phyloP scores from a whole-genome alignment of 2,113 vertebrate genomes.

The Erinaceus europaeus region DNA sequence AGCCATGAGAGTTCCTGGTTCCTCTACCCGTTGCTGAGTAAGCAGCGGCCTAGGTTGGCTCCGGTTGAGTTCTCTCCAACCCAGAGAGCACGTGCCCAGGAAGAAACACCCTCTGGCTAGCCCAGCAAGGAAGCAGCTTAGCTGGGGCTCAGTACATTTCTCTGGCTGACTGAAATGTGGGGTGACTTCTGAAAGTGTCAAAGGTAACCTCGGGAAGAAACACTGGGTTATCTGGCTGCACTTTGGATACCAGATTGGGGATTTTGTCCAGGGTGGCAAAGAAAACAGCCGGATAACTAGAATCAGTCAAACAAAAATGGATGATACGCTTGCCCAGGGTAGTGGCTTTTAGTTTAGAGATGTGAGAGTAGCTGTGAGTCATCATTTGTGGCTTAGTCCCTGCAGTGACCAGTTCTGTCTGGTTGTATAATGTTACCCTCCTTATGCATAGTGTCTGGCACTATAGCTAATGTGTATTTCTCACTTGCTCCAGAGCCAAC shows the following conservation, averaged over 20 bases:
- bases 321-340: not conserved
- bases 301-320: not conserved
- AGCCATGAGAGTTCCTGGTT: no score
- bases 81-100: no score
- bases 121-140: not conserved
- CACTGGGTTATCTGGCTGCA: not conserved
- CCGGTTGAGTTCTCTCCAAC: no score
- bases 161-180: not conserved
- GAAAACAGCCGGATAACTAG: not conserved
- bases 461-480: not conserved
- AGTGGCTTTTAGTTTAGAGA: not conserved
- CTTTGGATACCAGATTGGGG: not conserved
- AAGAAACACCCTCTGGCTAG: no score
- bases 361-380: no score
- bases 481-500: not conserved
- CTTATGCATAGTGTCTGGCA: not conserved
- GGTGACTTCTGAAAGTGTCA: not conserved
- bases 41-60: no score
- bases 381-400: no score
- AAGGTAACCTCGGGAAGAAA: not conserved
- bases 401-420: no score
- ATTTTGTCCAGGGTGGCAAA: not conserved
- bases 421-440: not conserved
- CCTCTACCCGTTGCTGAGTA: no score
- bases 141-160: not conserved